Evolutionary conservation across 2,888 invertebrate genomes (phyloP), one percentile per base, ranked within the genome.

Genomic region (Drosophila tripunctata): DNA sequence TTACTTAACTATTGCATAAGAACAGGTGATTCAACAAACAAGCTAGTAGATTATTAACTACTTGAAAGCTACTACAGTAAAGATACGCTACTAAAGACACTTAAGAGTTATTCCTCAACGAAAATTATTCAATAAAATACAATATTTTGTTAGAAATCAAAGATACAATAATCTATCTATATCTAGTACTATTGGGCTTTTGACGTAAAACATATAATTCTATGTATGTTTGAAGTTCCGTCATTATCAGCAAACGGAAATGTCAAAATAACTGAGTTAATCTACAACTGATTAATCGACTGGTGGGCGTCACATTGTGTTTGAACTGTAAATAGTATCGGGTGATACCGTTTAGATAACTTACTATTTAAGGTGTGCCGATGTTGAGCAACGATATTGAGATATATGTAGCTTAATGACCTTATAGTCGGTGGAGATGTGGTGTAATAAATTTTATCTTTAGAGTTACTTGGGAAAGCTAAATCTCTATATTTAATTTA

Each of bases 191-290:
- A 22, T 4, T 21, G 5, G n/a, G 7, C 2, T 6, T 0, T 36
- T 17, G 24, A 36, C 19, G 38, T 61, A 35, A 6, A 43, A 8
- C 36, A 44, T 35, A 10, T 35, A n/a, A n/a, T 44, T 22, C 4
- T 24, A 44, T 50, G 27, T 36, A 17, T 61, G 52, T 31, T 48
- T 15, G n/a, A 54, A 22, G 35, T 41, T 45, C 8, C n/a, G 45
- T 33, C 30, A 36, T 40, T 82, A 80, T 82, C 76, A 51, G 45
- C 15, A 6, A 41, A 47, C 68, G 82, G 79, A 82, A 85, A 78
- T 65, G 73, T 78, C 50, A 50, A 69, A 82, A 78, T 64, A 69
- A 65, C 60, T 54, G 4, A 45, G 38, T 21, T 66, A 70, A 82
- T 69, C 83, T n/a, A n/a, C n/a, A 56, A 75, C 52, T 69, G 66